Evolutionary conservation across 2,797 vertebrate species (phyloP), one percentile per base, ranked within the genome.

Genomic region (Crenuchus spilurus): DNA sequence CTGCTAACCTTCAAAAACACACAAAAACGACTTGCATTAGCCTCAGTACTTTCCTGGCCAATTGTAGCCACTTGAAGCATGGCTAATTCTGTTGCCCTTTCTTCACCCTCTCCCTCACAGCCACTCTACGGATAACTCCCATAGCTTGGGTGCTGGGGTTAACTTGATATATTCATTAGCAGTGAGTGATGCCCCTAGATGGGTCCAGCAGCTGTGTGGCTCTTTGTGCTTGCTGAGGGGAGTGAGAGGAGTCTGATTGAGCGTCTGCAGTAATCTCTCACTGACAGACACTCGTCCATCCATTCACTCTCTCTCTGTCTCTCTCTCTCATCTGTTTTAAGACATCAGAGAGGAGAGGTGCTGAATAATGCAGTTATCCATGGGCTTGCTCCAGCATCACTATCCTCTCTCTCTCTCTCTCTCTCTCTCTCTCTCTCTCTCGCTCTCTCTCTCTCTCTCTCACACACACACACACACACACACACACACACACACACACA

Each of bases 151-250:
- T 46, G 67, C 79, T 83, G 48, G 84, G 84, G 87, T 86, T 83
- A 86, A 88, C 88, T 84, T 86, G 87, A 88, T 90, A 88, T 88
- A 89, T 89, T 90, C 85, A 90, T 88, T 82, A 84, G 80, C 33
- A 78, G 67, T 89, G 85, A 88, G 77, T 82, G 82, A 88, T 87
- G 73, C 80, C 75, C 63, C 75, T 78, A 80, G 73, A 84, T 72
- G 65, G 49, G 52, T 78, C 75, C 58, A 61, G 73, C 82, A 84
- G 82, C 82, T 84, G 80, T 67, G 46, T 33, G 66, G 54, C 57
- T 69, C 73, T 80, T 82, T 84, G 80, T 75, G 80, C 58, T 30
- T 62, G 68, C 52, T 61, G 71, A 72, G 51, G 9, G 24, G 57
- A 68, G 65, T 69, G 71, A 63, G 65, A 78, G 39, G 70, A 74